Percentiles rank a stretch among this genome's conserved stretches.
These are phyloP conservation scores for Pristiophorus japonicus DNA, from an alignment of 2,113 vertebrate genomes.

Conservation along the genomic window DNA sequence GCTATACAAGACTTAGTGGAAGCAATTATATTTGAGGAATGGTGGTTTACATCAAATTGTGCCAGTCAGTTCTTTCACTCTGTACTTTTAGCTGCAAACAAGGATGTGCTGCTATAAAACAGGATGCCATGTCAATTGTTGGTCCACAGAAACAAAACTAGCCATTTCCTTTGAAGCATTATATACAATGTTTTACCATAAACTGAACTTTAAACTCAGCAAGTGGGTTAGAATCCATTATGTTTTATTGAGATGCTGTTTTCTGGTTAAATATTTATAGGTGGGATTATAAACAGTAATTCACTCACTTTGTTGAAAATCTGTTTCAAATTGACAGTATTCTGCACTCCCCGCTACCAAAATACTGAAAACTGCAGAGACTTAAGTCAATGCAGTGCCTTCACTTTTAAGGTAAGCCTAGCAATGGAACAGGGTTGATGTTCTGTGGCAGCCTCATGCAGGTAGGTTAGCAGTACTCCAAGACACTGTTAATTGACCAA, in stretches of 20 bases:
- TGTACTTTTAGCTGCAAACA: not conserved
- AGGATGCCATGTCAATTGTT: constrained; percentile 1
- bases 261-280: not conserved
- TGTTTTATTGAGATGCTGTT: not conserved
- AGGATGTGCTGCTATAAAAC: constrained; percentile 25
- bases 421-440: not conserved
- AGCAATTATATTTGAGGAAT: not conserved
- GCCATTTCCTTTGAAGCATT: not conserved
- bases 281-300: not conserved
- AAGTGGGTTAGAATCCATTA: not conserved
- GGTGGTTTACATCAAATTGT: not conserved
- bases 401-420: not conserved
- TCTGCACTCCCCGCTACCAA: not conserved
- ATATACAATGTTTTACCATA: not conserved
- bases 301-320: not conserved
- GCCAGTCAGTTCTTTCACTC: not conserved
- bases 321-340: not conserved
- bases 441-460: not conserved
- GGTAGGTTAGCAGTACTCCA: not conserved
- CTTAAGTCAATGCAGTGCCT: not conserved
- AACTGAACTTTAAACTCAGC: not conserved
- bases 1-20: not conserved
- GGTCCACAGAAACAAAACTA: not conserved
- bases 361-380: not conserved
- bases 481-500: not conserved